Evolutionary conservation across 2,888 invertebrate genomes (phyloP).

Genomic region (Drosophila helvetica): DNA sequence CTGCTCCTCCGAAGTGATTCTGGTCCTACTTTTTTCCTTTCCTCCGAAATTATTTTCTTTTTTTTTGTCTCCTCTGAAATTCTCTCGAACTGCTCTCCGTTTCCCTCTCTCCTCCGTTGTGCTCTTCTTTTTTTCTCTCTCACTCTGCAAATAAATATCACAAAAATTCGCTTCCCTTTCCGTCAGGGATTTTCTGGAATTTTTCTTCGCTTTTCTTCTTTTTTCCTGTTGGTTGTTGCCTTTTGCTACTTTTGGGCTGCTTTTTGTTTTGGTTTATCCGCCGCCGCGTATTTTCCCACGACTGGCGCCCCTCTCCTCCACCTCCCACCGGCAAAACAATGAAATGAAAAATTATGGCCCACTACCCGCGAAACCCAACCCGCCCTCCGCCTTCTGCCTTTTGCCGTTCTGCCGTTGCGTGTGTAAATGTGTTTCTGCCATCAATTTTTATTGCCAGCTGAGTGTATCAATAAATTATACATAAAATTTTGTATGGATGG

Average conservation of each 20-base stretch:
- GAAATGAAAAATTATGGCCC: conserved; percentile 78
- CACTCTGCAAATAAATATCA: conserved; percentile 68
- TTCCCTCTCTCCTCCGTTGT: neutral
- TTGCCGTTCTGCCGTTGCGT: conserved; percentile 19
- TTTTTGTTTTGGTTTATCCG: conserved; percentile 57
- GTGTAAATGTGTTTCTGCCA: conserved; percentile 72
- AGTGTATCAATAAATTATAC: conserved; percentile 78
- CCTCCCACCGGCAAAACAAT: conserved; percentile 58
- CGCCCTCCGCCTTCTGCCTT: neutral
- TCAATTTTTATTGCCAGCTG: conserved; percentile 76
- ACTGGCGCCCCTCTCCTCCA: neutral
- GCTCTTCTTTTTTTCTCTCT: conserved; percentile 31
- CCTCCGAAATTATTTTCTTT: neutral
- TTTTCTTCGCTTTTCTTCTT: conserved; percentile 47
- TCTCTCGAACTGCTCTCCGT: neutral
- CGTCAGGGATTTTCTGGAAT: conserved; percentile 68
- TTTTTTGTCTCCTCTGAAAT: neutral
- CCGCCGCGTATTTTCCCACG: conserved; percentile 60
- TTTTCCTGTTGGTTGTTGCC: conserved; percentile 25
- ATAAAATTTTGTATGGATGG: conserved; percentile 56
- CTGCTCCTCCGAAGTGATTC: neutral
- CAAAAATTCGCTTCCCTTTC: conserved; percentile 72
- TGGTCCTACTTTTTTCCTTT: neutral
- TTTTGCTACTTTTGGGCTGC: conserved; percentile 55
- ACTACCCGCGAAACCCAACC: conserved; percentile 19